Percentiles rank a stretch among this genome's conserved stretches.
Evolutionary conservation across 2,888 invertebrate genomes (phyloP).

Genomic region (Brachyptera risi): DNA sequence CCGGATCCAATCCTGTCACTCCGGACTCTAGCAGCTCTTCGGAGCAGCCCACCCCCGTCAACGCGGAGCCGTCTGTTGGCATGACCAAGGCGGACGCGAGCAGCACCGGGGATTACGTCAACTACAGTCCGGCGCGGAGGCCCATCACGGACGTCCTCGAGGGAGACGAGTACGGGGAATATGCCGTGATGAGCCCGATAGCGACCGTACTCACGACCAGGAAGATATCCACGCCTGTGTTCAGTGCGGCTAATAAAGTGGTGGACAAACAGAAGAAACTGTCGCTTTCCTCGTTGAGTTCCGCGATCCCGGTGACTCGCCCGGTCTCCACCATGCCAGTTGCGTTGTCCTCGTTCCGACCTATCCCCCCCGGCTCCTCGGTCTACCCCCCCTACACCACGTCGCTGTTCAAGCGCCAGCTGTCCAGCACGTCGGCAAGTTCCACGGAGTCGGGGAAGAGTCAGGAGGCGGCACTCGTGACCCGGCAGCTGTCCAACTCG

Average conservation of each 20-base stretch:
- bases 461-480: conserved; percentile 1
- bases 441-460: conserved; percentile 13
- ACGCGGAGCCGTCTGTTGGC: conserved; percentile 46
- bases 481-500: conserved; percentile 11
- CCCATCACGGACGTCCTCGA: background rate
- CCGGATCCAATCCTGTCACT: conserved; percentile 37
- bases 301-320: background rate
- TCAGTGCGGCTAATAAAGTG: no score
- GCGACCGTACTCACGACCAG: no score
- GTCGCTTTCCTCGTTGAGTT: background rate
- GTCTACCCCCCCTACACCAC: background rate
- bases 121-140: conserved; percentile 39
- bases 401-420: conserved; percentile 12
- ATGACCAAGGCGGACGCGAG: conserved; percentile 40
- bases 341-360: conserved; percentile 11
- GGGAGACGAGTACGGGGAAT: conserved; percentile 45
- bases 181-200: conserved; percentile 35
- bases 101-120: conserved; percentile 43
- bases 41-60: conserved; percentile 33
- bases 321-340: background rate
- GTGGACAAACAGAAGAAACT: conserved; percentile 7
- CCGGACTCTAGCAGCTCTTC: conserved; percentile 39
- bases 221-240: conserved; percentile 27
- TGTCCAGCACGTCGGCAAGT: conserved; percentile 15
- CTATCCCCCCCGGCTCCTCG: background rate